These are phyloP conservation scores for Baccha elongata DNA, from an alignment of 2,888 invertebrate genomes.

Conservation along the genomic window DNA sequence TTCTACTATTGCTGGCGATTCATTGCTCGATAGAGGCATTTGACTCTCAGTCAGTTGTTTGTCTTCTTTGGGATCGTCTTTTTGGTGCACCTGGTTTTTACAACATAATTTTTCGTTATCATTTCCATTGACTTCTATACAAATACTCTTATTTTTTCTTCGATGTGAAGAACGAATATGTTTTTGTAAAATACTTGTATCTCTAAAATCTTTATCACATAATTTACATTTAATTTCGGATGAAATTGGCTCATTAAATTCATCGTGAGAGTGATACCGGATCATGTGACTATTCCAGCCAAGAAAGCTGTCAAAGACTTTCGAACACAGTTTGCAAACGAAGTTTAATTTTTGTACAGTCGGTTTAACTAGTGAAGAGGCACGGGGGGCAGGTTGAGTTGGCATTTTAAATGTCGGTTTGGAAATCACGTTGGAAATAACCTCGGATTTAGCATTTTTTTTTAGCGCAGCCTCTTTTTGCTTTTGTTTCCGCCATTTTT, in stretches of 20 bases:
- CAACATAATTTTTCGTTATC: slow-evolving; percentile 62
- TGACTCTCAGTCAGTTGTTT: slow-evolving; percentile 14
- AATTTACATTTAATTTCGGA: slow-evolving; percentile 29
- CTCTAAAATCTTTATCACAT: slow-evolving; percentile 63
- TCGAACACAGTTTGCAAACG: slow-evolving; percentile 53
- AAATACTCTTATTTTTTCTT: slow-evolving; percentile 53
- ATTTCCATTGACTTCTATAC: slow-evolving; percentile 65
- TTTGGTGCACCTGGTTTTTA: slow-evolving; percentile 38
- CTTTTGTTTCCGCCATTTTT: neutral
- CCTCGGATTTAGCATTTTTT: neutral
- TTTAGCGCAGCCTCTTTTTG: neutral
- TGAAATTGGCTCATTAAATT: slow-evolving; percentile 8
- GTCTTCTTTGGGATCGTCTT: slow-evolving; percentile 45
- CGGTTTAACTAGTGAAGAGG: slow-evolving; percentile 49
- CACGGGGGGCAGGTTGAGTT: slow-evolving; percentile 63
- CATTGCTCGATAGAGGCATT: neutral
- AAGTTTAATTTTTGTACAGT: slow-evolving; percentile 36
- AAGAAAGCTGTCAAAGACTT: slow-evolving; percentile 37
- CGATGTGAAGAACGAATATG: slow-evolving; percentile 61
- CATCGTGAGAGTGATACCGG: slow-evolving; percentile 14
- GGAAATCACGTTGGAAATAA: neutral
- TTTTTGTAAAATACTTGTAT: slow-evolving; percentile 29
- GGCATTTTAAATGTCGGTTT: slow-evolving; percentile 70
- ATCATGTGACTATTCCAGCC: slow-evolving; percentile 60
- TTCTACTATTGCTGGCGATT: neutral